A percentile compares a stretch with the other conserved stretches of the same genome.
Conservation (phyloP, 2,797 vertebrate species). For the Crenuchus spilurus region DNA sequence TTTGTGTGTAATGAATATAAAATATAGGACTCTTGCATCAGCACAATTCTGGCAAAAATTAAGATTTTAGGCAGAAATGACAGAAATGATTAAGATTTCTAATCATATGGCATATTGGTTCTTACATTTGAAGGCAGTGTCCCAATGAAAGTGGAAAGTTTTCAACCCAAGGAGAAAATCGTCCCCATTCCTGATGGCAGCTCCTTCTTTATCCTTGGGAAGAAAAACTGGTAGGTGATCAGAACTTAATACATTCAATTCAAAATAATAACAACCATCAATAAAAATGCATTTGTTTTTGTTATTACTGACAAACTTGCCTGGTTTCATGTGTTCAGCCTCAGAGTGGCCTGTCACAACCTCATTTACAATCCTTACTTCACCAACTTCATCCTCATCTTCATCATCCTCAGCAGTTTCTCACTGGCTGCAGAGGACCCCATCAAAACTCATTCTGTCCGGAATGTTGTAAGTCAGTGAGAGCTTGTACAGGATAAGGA, state of each 20-base stretch:
- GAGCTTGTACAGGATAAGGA: neutral
- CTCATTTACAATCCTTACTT: conserved; percentile 97
- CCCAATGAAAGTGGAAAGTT: conserved; percentile 58
- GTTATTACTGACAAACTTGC: conserved; percentile 3
- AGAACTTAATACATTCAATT: neutral
- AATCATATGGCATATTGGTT: neutral
- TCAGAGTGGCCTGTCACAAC: conserved; percentile 91
- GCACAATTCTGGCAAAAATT: too few species aligned
- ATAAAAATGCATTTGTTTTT: conserved; percentile 1
- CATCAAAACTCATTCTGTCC: conserved; percentile 93
- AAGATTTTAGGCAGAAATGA: too few species aligned
- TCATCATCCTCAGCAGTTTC: conserved; percentile 98
- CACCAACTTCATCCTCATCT: conserved; percentile 97
- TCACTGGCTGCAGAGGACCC: conserved; percentile 96
- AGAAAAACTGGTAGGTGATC: conserved; percentile 89
- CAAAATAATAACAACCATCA: neutral
- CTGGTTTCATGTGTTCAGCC: conserved; percentile 69
- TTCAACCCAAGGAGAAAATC: conserved; percentile 88
- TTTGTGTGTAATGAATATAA: too few species aligned
- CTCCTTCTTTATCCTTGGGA: conserved; percentile 96
- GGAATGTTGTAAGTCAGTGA: conserved; percentile 87
- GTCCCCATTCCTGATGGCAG: conserved; percentile 95
- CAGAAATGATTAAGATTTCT: neutral
- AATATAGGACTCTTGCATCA: too few species aligned
- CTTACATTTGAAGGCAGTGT: conserved; percentile 41